phyloP scores from a whole-genome alignment of 1,140 invertebrate species.

The Dufourea novaeangliae region DNA sequence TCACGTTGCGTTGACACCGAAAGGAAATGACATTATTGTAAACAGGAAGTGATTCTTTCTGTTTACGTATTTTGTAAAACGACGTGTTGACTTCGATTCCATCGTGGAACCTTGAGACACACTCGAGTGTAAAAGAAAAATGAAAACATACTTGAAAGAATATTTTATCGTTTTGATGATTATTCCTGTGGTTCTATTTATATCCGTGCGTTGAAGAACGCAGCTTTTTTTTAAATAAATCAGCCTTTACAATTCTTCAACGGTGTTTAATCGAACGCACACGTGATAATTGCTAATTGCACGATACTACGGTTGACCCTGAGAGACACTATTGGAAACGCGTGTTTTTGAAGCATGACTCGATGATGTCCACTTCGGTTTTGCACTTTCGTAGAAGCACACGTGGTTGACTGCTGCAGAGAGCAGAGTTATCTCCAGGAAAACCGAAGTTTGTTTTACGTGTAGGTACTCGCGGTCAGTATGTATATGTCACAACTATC shows the following conservation, averaged over 20 bases:
- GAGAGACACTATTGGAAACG: slow-evolving; percentile 3
- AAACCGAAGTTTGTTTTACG: slow-evolving; percentile 22
- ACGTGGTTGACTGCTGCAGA: slow-evolving; percentile 28
- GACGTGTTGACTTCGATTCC: background rate
- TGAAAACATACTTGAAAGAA: background rate
- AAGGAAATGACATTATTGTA: too few relatives aligned
- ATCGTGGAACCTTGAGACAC: background rate
- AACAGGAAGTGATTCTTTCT: too few relatives aligned
- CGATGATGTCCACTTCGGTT: slow-evolving; percentile 1
- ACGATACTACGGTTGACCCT: slow-evolving; percentile 25
- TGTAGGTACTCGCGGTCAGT: background rate
- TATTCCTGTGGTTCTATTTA: background rate
- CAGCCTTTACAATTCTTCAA: background rate
- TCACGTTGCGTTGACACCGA: background rate
- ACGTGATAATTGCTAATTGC: background rate
- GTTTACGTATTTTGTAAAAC: too few relatives aligned
- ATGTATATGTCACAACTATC: background rate
- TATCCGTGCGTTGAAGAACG: background rate
- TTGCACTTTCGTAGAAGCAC: slow-evolving; percentile 24
- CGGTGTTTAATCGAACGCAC: background rate
- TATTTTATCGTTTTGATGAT: background rate
- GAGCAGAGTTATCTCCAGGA: slow-evolving; percentile 39
- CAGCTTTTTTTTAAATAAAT: background rate
- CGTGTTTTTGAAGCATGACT: slow-evolving; percentile 10
- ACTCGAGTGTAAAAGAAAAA: too few relatives aligned